Evolutionary conservation across 2,888 invertebrate species (phyloP), one percentile per base, ranked within the genome.

Genomic region (Melanchra persicariae): DNA sequence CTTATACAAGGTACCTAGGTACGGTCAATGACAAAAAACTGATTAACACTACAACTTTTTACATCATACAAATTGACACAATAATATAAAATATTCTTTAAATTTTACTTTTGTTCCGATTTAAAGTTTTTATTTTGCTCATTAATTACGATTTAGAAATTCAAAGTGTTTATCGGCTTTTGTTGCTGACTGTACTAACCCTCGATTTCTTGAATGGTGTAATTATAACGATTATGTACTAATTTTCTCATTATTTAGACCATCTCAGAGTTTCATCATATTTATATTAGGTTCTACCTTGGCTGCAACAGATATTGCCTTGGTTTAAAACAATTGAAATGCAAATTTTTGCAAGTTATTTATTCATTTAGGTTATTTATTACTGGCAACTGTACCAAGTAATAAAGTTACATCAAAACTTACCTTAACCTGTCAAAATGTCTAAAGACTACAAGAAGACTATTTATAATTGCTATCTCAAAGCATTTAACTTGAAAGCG

Each of bases 381-480:
- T 15, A 47, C 43, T 15, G 37, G 26, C 15, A 58, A 64, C n/a
- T 73, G 34, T 37, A 60, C 7, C 34, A 65, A 40, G 26, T 24
- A 24, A 37, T 37, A 68, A 49, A 59, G 26, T 34, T 26, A 43
- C 6, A 15, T 75, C 8, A 26, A 74, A 30, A 52, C 52, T 67
- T 52, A 60, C 69, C 60, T 69, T 61, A 30, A 30, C 1, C 55
- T 76, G 76, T 76, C 74, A 74, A 74, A 76, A 69, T 43, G 69
- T 69, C 55, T 55, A 6, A 22, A 55, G 22, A 45, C 26, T 57
- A 57, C 57, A 74, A 66, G 43, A 19, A 40, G 37, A 37, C 40
- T 47, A 67, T 74, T 59, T 68, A 59, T 74, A 68, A 74, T 69
- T 74, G 60, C n/a, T 58, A 74, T 74, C 51, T 58, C 26, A 17